A percentile compares a stretch with the other conserved stretches of the same genome.
Conservation (phyloP, 1,140 invertebrate species). For the Probaryconus sp. region DNA sequence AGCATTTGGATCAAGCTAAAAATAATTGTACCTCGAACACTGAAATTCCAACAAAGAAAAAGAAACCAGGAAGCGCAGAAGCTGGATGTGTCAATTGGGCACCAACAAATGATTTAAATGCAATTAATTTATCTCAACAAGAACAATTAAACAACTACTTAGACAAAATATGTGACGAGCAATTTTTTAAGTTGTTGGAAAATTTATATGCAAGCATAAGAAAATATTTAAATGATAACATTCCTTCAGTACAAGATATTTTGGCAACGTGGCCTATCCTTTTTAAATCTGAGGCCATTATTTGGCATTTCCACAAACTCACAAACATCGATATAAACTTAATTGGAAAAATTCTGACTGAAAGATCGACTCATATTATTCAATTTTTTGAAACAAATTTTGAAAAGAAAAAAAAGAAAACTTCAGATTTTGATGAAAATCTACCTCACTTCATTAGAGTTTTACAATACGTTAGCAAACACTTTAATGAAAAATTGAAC, state of each 20-base stretch:
- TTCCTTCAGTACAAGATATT: constrained; percentile 9
- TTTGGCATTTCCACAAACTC: constrained; percentile 31
- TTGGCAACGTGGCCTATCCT: constrained; percentile 18
- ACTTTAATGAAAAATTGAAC: constrained; percentile 18
- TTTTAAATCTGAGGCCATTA: constrained; percentile 26
- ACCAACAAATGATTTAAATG: not conserved
- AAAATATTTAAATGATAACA: constrained; percentile 19
- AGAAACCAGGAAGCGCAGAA: not conserved
- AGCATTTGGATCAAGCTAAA: too few relatives aligned
- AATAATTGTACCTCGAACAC: too few relatives aligned
- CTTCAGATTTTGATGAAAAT: constrained; percentile 8
- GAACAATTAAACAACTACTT: constrained; percentile 15
- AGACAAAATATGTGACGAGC: constrained; percentile 2
- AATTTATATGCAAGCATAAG: constrained; percentile 2
- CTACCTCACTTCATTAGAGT: constrained; percentile 1
- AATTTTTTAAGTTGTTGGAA: constrained; percentile 15
- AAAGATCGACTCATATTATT: constrained; percentile 17
- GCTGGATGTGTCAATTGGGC: constrained; percentile 16
- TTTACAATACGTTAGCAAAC: constrained; percentile 1
- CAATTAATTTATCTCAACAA: not conserved
- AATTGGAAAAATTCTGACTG: constrained; percentile 10
- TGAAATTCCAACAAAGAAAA: too few relatives aligned
- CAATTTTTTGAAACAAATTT: constrained; percentile 10
- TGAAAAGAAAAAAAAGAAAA: constrained; percentile 9
- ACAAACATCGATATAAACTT: constrained; percentile 22